Evolutionary conservation across 1,140 invertebrate species (phyloP), one percentile per base, ranked within the genome.

Genomic region (Bombus waltoni): DNA sequence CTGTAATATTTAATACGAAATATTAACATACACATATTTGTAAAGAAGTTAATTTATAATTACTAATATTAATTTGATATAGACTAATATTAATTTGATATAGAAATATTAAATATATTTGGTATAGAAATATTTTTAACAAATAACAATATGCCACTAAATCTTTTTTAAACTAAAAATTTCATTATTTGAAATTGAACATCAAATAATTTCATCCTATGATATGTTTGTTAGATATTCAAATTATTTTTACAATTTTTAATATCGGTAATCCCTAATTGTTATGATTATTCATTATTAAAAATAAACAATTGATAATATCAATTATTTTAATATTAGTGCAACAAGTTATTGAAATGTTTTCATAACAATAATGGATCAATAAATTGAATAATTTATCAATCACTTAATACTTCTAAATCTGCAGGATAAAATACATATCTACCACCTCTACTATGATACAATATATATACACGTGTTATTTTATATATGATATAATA

Each of bases 1-100:
- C n/a, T 59, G 53, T 88, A 78, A 62, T 40, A 57, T 44, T 47
- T 47, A 10, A 32, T n/a, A 75, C 53, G 25, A 75, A 70, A 80
- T 62, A 53, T 53, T 22, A 53, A 53, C 47, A 53, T 18, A 53
- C 47, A 53, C 47, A 6, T 53, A 79, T 80, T 40, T n/a, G n/a
- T 9, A 77, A 65, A 59, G 3, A 35, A 75, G 53, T 59, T 40
- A 32, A 4, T 66, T 72, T 28, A 38, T 71, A 76, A 40, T 76
- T 62, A 77, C 75, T 86, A 53, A 53, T 66, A 66, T n/a, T 62
- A n/a, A 62, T 28, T 62, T 10, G 10, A 42, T 42, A 42, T 42
- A 42, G 10, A 42, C 42, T 42, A 42, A 42, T 42, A 42, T 53
- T 53, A 53, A 53, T 53, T 25, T 9, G 6, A 59, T 25, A 59